Percentiles rank a stretch among this genome's conserved stretches.
Evolutionary conservation across 2,797 vertebrate species (phyloP).

Genomic region (Arctocebus calabarensis): DNA sequence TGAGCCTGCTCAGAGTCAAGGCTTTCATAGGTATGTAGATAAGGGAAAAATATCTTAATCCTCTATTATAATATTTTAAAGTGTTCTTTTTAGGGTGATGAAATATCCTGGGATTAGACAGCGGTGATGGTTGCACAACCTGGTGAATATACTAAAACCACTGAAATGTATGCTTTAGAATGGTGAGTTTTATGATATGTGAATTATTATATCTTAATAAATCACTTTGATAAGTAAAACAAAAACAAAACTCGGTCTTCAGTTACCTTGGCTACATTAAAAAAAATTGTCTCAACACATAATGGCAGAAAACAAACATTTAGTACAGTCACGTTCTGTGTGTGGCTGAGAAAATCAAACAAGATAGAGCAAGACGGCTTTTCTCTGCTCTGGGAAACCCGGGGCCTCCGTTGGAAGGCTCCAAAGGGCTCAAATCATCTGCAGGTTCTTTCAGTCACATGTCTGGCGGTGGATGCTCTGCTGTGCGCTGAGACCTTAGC

Average conservation of each 20-base stretch:
- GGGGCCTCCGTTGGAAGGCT: neutral
- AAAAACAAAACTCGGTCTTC: constrained; percentile 28
- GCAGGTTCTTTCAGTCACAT: neutral
- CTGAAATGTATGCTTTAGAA: constrained; percentile 10
- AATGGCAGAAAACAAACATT: neutral
- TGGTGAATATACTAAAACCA: neutral
- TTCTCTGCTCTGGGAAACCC: neutral
- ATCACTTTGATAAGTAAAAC: constrained; percentile 3
- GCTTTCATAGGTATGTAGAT: neutral
- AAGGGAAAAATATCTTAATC: neutral
- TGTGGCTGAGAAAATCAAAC: neutral
- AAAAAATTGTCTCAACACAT: neutral
- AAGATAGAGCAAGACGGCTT: neutral
- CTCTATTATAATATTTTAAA: neutral
- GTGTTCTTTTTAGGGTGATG: neutral
- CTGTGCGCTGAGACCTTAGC: constrained; percentile 1
- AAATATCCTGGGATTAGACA: constrained; percentile 4
- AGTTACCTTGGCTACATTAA: neutral
- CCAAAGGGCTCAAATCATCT: neutral
- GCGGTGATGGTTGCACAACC: neutral
- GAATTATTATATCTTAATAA: constrained; percentile 1
- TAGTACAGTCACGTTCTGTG: neutral
- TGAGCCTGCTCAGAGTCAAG: neutral
- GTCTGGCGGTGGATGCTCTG: neutral
- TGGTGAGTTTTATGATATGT: neutral